Evolutionary conservation across 2,113 vertebrate genomes (phyloP).

Genomic region (Grammomys surdaster): DNA sequence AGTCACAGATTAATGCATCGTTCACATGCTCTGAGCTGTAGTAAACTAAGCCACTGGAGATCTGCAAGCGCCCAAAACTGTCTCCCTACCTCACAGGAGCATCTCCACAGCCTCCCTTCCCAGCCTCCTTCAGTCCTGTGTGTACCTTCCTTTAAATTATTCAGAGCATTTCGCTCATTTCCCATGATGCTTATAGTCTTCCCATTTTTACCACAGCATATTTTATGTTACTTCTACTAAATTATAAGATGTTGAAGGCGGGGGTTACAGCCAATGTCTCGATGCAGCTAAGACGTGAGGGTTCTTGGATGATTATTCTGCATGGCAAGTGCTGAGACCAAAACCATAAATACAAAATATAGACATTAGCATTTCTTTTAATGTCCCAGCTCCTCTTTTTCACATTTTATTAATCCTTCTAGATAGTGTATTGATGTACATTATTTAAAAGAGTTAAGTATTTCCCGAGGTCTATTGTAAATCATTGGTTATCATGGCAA

Average conservation of each 20-base stretch:
- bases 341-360: neutral
- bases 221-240: neutral
- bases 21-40: neutral
- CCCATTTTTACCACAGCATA: neutral
- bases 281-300: neutral
- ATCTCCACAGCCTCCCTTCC: neutral
- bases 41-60: neutral
- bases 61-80: neutral
- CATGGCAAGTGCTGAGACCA: neutral
- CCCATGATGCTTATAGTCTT: neutral
- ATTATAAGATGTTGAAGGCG: neutral
- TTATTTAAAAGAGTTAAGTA: neutral
- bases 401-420: neutral
- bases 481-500: neutral
- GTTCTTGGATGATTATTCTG: neutral
- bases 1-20: conserved; percentile 48
- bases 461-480: neutral
- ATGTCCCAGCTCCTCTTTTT: neutral
- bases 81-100: neutral
- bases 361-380: neutral
- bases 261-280: neutral
- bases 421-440: neutral
- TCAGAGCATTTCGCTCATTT: conserved; percentile 8
- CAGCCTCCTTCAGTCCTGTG: neutral
- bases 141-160: neutral